Evolutionary conservation across 2,888 invertebrate species (phyloP).

Genomic region (Magallana nippona): DNA sequence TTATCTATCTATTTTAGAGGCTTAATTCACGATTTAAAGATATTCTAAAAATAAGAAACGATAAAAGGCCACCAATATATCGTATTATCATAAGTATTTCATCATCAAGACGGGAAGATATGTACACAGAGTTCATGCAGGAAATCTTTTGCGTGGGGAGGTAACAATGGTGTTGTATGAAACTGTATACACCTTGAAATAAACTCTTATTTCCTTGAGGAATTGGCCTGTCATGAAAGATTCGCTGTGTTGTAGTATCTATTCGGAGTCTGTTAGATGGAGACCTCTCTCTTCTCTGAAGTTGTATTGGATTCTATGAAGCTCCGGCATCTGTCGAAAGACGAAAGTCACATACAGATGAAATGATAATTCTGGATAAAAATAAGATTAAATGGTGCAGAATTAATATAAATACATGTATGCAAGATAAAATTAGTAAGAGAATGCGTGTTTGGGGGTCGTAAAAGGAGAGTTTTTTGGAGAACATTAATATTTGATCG

Average conservation of each 20-base stretch:
- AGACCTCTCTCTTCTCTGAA: not conserved
- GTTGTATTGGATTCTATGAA: not conserved
- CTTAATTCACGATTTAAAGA: not conserved
- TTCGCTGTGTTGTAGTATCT: not conserved
- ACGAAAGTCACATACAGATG: not conserved
- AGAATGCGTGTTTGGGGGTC: not conserved
- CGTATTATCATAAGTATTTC: not conserved
- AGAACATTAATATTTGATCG: not conserved
- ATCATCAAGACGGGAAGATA: not conserved
- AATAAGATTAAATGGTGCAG: conserved; percentile 9
- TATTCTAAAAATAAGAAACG: conserved; percentile 1
- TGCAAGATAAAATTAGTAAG: conserved; percentile 6
- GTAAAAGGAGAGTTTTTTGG: not conserved
- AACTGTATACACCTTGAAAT: not conserved
- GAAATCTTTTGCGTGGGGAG: not conserved
- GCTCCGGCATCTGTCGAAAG: not conserved
- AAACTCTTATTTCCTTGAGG: not conserved
- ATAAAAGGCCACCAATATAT: not conserved
- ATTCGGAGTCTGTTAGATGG: not conserved
- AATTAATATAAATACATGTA: conserved; percentile 8
- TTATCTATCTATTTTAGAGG: not conserved
- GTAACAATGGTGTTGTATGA: not conserved
- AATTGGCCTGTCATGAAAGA: not conserved
- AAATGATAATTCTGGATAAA: conserved; percentile 10
- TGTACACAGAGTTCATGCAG: not conserved